Base-by-base conservation (phyloP, 2,113 vertebrate genomes). In the Micromys minutus region DNA sequence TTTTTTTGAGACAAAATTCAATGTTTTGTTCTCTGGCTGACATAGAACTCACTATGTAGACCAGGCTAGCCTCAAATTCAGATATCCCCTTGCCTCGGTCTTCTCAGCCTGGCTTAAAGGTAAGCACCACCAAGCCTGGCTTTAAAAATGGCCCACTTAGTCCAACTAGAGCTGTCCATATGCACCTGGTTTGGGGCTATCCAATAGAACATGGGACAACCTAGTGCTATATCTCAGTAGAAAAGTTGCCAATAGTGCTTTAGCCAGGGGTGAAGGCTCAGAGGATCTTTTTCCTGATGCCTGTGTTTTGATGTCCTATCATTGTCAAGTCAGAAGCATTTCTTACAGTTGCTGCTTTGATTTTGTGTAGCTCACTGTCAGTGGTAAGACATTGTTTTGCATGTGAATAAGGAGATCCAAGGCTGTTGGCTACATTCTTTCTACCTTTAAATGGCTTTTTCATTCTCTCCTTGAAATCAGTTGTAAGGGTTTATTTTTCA, bases 361-460 rank as follows among this genome's bases (percentile, higher is more conserved):
- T 79, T 94, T 92, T 92, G 39, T 45, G 4, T 94, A 85, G 76
- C 86, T 50, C 86, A 85, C 85, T 87, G 3, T 50, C n/a, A 72
- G 12, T 67, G 1, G 7, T 74, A 34, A 42, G 16, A 31, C 2
- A 83, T 87, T 91, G 52, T 84, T 87, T 79, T 55, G n/a, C 24
- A 61, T n/a, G 19, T 85, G 31, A 10, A 92, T 87, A 88, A n/a
- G 13, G 88, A 92, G 22, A 89, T 26, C 4, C 12, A 72, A 8
- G 19, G 89, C 5, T 31, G 29, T 90, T 81, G 94, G 52, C 85
- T 93, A 21, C 85, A 96, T 81, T 47, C 45, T 91, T 89, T 75
- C 47, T n/a, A 31, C 10, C 45, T 50, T 77, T 83, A 61, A 87
- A 61, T 91, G n/a, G 10, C 74, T 2, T 74, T 91, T 36, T 50